Percentiles rank a stretch among this genome's conserved stretches.
Conservation (phyloP, 2,113 vertebrate genomes). For the Puma concolor region DNA sequence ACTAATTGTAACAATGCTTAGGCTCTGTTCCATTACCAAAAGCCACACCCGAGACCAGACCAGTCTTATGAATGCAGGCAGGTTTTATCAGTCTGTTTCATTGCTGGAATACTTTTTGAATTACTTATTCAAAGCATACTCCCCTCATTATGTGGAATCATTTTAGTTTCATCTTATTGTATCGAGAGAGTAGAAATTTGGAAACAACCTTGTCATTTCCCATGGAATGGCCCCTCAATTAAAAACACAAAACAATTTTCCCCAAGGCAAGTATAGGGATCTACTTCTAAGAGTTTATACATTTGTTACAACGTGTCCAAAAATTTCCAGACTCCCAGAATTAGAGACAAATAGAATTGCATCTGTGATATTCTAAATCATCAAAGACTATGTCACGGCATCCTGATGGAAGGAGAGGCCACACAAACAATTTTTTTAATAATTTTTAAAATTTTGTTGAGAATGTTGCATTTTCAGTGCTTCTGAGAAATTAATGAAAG, state of each 20-base stretch:
- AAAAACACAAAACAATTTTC: slow-evolving; percentile 49
- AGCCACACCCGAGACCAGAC: background rate
- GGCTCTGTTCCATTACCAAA: background rate
- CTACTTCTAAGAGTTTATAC: slow-evolving; percentile 1
- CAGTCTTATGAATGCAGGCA: background rate
- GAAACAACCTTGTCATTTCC: background rate
- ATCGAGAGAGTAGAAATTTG: background rate
- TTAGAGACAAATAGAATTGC: slow-evolving; percentile 45
- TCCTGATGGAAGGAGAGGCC: background rate
- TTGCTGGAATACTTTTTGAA: background rate
- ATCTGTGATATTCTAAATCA: slow-evolving; percentile 41
- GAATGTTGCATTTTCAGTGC: slow-evolving; percentile 32
- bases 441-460: background rate
- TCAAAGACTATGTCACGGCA: slow-evolving; percentile 12
- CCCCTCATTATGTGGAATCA: background rate
- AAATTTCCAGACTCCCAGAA: background rate
- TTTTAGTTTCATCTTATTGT: background rate
- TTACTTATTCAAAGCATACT: background rate
- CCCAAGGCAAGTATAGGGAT: background rate
- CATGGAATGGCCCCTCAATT: background rate
- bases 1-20: slow-evolving; percentile 35
- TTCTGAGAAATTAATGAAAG: slow-evolving; percentile 31
- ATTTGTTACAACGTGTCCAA: slow-evolving; percentile 38
- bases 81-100: background rate
- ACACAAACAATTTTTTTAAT: slow-evolving; percentile 42